Percentiles rank a stretch among this genome's conserved stretches.
Evolutionary conservation across 2,113 vertebrate species (phyloP).

Genomic region (Progne subis): DNA sequence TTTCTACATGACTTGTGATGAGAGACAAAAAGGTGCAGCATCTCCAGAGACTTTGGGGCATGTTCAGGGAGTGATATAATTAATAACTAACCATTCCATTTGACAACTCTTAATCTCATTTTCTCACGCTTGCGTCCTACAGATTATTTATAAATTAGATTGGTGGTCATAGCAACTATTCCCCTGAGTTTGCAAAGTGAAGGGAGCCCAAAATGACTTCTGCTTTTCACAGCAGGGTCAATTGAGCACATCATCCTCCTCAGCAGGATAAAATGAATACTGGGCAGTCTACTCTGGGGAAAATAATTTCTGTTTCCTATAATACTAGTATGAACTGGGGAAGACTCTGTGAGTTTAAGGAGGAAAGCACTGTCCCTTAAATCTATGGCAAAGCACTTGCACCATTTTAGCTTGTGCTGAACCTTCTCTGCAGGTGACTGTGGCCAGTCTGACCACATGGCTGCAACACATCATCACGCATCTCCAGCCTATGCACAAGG

Average conservation of each 20-base stretch:
- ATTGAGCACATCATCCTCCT: slow-evolving; percentile 36
- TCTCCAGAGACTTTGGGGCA: background rate
- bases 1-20: slow-evolving; percentile 8
- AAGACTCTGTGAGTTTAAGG: background rate
- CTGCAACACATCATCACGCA: accelerated
- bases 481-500: background rate
- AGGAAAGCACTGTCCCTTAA: background rate
- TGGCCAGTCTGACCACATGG: accelerated
- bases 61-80: background rate
- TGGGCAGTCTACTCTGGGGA: background rate
- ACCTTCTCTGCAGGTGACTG: background rate
- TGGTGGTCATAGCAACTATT: slow-evolving; percentile 47
- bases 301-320: background rate
- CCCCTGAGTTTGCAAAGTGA: slow-evolving; percentile 22
- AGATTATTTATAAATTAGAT: slow-evolving; percentile 46
- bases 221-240: slow-evolving; percentile 53
- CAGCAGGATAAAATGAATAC: slow-evolving; percentile 28
- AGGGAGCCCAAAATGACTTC: slow-evolving; percentile 35
- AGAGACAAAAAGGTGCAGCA: background rate
- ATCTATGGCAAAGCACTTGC: background rate
- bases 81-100: background rate
- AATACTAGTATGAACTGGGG: background rate
- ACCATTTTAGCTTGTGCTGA: background rate
- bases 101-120: slow-evolving; percentile 13
- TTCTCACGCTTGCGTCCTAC: background rate